Evolutionary conservation across 2,797 vertebrate species (phyloP).

Genomic region (Kryptolebias ocellatus): DNA sequence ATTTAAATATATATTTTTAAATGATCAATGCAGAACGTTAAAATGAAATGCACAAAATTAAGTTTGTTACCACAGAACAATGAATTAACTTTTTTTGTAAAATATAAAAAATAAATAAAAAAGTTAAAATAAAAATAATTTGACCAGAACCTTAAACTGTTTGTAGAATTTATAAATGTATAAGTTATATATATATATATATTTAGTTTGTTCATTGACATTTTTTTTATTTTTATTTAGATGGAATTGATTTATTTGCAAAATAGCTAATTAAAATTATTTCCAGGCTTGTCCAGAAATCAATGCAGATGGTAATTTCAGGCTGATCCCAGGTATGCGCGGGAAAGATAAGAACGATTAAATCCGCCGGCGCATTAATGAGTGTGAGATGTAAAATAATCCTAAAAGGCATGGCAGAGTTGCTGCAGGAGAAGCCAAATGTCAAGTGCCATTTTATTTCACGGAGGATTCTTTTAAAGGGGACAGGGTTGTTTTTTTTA

Average conservation of each 20-base stretch:
- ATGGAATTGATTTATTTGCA: slow-evolving; percentile 23
- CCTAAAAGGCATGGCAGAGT: slow-evolving; percentile 83
- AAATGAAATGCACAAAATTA: too few relatives aligned
- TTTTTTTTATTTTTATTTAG: slow-evolving; percentile 33
- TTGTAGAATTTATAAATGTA: not conserved
- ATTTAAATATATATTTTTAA: too few relatives aligned
- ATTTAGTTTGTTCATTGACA: not conserved
- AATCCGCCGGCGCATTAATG: slow-evolving; percentile 83
- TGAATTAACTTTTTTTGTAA: not conserved
- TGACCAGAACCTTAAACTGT: slow-evolving; percentile 17
- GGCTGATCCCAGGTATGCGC: slow-evolving; percentile 78
- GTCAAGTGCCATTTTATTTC: slow-evolving; percentile 85
- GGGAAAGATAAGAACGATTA: slow-evolving; percentile 81
- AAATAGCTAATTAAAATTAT: slow-evolving; percentile 75
- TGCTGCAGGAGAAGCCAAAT: slow-evolving; percentile 84
- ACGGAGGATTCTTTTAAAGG: slow-evolving; percentile 61
- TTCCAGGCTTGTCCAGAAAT: slow-evolving; percentile 78
- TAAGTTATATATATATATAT: too few relatives aligned
- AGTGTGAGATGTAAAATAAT: slow-evolving; percentile 84
- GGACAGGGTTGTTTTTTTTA: slow-evolving; percentile 65
- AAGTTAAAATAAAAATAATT: not conserved
- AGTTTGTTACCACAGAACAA: too few relatives aligned
- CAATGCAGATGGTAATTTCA: slow-evolving; percentile 81
- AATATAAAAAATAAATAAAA: too few relatives aligned
- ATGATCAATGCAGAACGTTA: too few relatives aligned